phyloP scores from a whole-genome alignment of 2,113 vertebrate genomes.

The Nycticebus coucang region DNA sequence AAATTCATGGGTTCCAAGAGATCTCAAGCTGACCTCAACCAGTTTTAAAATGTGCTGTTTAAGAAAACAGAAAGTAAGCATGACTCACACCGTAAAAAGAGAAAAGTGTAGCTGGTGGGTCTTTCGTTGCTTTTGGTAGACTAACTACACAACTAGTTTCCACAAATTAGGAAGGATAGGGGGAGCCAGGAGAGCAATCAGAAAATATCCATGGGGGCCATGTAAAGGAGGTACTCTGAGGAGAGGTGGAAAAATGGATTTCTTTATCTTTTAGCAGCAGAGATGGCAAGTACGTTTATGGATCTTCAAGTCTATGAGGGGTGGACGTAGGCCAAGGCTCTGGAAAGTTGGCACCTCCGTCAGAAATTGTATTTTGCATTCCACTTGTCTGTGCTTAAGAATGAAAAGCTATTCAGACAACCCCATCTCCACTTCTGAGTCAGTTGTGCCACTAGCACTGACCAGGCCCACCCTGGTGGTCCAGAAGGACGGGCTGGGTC shows the following conservation, averaged over 20 bases:
- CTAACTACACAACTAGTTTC: background rate
- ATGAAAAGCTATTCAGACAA: background rate
- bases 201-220: background rate
- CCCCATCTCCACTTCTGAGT: background rate
- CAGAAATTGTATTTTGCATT: conserved; percentile 36
- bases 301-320: background rate
- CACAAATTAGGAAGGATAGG: background rate
- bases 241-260: background rate
- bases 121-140: background rate
- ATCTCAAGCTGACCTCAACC: background rate
- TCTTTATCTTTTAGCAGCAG: conserved; percentile 26
- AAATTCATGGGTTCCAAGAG: conserved; percentile 28
- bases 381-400: background rate
- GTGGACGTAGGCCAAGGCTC: background rate
- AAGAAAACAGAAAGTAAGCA: conserved; percentile 56
- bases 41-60: conserved; percentile 35
- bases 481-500: background rate
- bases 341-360: conserved; percentile 40
- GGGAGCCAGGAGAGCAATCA: background rate
- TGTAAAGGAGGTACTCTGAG: background rate
- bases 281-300: background rate
- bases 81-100: background rate
- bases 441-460: background rate
- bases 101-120: background rate
- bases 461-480: background rate